phyloP scores from a whole-genome alignment of 2,888 invertebrate genomes.

The Drosophila macrospina region DNA sequence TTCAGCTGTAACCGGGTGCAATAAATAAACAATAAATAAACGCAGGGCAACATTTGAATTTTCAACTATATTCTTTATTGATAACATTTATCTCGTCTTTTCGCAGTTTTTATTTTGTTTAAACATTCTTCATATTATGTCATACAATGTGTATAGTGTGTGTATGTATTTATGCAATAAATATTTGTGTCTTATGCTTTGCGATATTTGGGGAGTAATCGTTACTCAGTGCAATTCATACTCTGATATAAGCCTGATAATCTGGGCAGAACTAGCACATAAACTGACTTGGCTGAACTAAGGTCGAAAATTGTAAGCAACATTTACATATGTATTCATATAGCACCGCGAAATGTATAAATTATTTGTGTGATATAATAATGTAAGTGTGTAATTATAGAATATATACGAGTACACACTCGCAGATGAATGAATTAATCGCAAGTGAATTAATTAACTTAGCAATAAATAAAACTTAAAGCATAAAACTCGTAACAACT shows the following conservation, averaged over 20 bases:
- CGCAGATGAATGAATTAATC: slow-evolving; percentile 29
- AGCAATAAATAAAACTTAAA: slow-evolving; percentile 66
- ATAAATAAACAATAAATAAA: slow-evolving; percentile 22
- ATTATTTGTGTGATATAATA: slow-evolving; percentile 47
- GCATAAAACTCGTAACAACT: slow-evolving; percentile 67
- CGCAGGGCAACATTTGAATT: slow-evolving; percentile 56
- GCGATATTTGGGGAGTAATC: slow-evolving; percentile 42
- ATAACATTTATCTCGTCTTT: slow-evolving; percentile 76
- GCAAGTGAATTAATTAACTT: slow-evolving; percentile 52
- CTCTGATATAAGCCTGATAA: slow-evolving; percentile 51
- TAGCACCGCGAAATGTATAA: slow-evolving; percentile 80
- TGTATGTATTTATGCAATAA: slow-evolving; percentile 64
- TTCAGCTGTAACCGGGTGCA: slow-evolving; percentile 39
- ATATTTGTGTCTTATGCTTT: slow-evolving; percentile 49
- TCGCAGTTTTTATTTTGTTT: slow-evolving; percentile 63
- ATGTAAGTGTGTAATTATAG: slow-evolving; percentile 28
- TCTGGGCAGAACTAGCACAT: slow-evolving; percentile 41
- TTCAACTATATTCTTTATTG: slow-evolving; percentile 82
- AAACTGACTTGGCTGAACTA: slow-evolving; percentile 56
- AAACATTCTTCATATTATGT: slow-evolving; percentile 70
- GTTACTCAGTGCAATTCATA: slow-evolving; percentile 55
- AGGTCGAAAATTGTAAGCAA: slow-evolving; percentile 43
- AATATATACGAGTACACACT: slow-evolving; percentile 14
- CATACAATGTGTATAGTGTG: slow-evolving; percentile 60
- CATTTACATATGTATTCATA: slow-evolving; percentile 68